Base-by-base conservation (phyloP, 2,113 vertebrate genomes). In the Gymnorhina tibicen region DNA sequence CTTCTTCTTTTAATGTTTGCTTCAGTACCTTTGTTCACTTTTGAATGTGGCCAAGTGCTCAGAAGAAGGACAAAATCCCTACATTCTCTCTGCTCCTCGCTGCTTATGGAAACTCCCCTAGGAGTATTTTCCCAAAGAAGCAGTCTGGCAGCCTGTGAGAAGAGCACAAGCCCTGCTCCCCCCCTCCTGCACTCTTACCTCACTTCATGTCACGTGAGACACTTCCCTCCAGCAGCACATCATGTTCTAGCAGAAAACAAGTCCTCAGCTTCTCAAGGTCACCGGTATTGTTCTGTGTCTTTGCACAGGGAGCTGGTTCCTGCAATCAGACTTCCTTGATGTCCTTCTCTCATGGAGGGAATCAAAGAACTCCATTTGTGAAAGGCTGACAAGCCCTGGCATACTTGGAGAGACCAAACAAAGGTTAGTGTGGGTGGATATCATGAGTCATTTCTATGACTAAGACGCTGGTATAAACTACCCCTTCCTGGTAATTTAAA, bases 381-480 rank as follows among this genome's bases (percentile, higher is more conserved):
- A 95, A 91, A 95, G 50, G 77, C 91, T 98, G 93, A 96, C 89
- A 97, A 96, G 81, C 76, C 89, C 74, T 96, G 94, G 88, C 87
- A 95, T 94, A 91, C 80, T 82, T 76, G 83, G 47, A 95, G 74
- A 97, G 87, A 84, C 63, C 44, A 91, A 98, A 97, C 94, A 97
- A 97, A 98, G 79, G 86, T 97, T 97, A 92, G 55, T 93, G 95
- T 94, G 84, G 94, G 91, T 96, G 94, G 89, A 84, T 97, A 94
- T 89, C 7, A n/a, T 95, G 89, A 98, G 82, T 97, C 82, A 95
- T 82, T 97, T 95, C 95, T 91, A 52, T 95, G 91, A 97, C 93
- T 98, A 89, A 96, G 87, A 96, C 13, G 24, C 85, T 97, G 88
- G 96, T 94, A 90, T 46, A 80, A 93, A 95, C 95, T 72, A 85